A percentile compares a stretch with the other conserved stretches of the same genome.
These are phyloP conservation scores for Antennarius maculatus DNA, from an alignment of 2,797 vertebrate genomes.

Conservation along the genomic window DNA sequence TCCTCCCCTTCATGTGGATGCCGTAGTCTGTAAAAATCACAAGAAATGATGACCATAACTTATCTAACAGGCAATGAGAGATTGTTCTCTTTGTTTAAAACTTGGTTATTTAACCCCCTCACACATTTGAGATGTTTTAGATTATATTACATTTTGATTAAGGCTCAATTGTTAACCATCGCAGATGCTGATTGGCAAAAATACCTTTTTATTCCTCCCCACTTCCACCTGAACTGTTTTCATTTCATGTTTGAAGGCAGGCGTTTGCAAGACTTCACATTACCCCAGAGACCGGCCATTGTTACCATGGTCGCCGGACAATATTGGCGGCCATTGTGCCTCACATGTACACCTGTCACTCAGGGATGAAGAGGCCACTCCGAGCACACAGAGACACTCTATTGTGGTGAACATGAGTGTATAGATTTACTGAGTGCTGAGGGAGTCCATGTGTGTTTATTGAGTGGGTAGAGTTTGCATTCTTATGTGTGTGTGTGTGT, in stretches of 20 bases:
- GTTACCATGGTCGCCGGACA: constrained; percentile 86
- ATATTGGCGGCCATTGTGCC: constrained; percentile 84
- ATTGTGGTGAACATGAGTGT: constrained; percentile 48
- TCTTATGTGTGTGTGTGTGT: constrained; percentile 13
- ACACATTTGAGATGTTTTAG: constrained; percentile 67
- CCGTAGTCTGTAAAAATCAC: no score
- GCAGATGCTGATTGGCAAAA: constrained; percentile 82
- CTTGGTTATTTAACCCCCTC: constrained; percentile 36
- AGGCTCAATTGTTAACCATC: constrained; percentile 86
- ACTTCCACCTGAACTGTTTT: constrained; percentile 87
- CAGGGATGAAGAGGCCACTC: constrained; percentile 71
- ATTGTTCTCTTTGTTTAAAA: constrained; percentile 26
- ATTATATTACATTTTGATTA: constrained; percentile 83
- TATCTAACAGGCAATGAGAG: constrained; percentile 46
- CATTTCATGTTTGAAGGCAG: constrained; percentile 85
- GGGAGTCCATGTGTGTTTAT: constrained; percentile 49
- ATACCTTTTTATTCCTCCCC: constrained; percentile 60
- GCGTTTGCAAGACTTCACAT: constrained; percentile 50
- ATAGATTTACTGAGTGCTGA: constrained; percentile 52
- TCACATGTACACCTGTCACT: constrained; percentile 88
- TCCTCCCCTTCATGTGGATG: no score
- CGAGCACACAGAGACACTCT: constrained; percentile 46
- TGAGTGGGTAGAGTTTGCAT: constrained; percentile 50
- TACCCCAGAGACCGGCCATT: constrained; percentile 85
- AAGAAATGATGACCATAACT: constrained; percentile 34